These are phyloP conservation scores for Conchocele bisecta DNA, from an alignment of 2,888 invertebrate species.

Conservation along the genomic window DNA sequence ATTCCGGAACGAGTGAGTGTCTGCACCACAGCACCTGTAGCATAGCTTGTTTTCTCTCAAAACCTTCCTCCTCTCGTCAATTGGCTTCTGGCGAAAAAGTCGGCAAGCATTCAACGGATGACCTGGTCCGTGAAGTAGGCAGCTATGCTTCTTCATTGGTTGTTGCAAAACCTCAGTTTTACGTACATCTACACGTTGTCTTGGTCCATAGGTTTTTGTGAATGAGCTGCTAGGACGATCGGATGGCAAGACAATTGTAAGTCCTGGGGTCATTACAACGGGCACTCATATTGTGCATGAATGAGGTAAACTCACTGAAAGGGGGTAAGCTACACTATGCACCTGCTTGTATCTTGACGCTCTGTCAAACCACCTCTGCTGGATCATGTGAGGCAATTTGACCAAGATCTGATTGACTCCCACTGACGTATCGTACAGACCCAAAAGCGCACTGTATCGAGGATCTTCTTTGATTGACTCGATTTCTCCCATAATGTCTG, in stretches of 20 bases:
- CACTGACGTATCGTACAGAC: slow-evolving; percentile 19
- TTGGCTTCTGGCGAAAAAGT: background rate
- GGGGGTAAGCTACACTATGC: slow-evolving; percentile 16
- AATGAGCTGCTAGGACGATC: too few species aligned
- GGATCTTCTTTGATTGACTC: slow-evolving; percentile 24
- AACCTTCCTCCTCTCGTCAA: background rate
- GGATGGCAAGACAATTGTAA: too few species aligned
- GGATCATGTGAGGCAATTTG: slow-evolving; percentile 25
- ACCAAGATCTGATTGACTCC: slow-evolving; percentile 23
- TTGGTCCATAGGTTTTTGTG: background rate
- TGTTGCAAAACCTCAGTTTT: slow-evolving; percentile 3
- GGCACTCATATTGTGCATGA: slow-evolving; percentile 18
- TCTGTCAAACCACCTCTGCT: slow-evolving; percentile 28
- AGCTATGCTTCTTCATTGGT: background rate
- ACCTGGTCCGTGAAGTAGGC: background rate
- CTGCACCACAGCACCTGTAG: slow-evolving; percentile 11
- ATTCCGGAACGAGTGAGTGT: background rate
- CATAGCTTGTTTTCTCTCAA: slow-evolving; percentile 17
- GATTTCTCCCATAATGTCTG: slow-evolving; percentile 22
- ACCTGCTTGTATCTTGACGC: slow-evolving; percentile 23
- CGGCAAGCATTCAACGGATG: background rate
- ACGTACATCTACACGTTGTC: background rate
- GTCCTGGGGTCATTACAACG: slow-evolving; percentile 27
- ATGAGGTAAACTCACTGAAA: slow-evolving; percentile 18
- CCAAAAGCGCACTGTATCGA: slow-evolving; percentile 2